A percentile compares a stretch with the other conserved stretches of the same genome.
Conservation (phyloP, 1,140 invertebrate genomes). For the Rhopalosiphum maidis region DNA sequence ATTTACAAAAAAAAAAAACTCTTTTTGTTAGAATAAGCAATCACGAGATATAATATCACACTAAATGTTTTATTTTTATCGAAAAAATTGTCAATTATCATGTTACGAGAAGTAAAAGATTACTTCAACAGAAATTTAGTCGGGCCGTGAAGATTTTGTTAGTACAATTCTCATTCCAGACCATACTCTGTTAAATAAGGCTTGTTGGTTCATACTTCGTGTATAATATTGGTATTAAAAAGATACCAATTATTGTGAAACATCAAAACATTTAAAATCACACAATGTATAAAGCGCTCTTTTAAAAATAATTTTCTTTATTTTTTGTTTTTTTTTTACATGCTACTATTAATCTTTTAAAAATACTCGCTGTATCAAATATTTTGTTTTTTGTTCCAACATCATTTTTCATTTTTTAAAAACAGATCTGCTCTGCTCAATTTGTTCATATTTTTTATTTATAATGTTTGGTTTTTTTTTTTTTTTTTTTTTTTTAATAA, state of each 20-base stretch:
- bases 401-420: not conserved
- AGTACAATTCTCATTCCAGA: not conserved
- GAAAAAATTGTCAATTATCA: slow-evolving; percentile 22
- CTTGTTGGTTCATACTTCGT: slow-evolving; percentile 9
- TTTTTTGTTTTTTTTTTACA: not conserved
- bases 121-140: not conserved
- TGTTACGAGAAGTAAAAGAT: not conserved
- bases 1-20: not conserved
- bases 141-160: not conserved
- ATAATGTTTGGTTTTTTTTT: not conserved
- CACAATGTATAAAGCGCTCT: not conserved
- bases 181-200: not conserved
- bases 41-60: not conserved
- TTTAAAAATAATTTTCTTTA: not conserved
- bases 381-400: not conserved
- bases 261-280: not conserved
- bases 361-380: not conserved
- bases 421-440: slow-evolving; percentile 53
- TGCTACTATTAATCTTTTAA: not conserved
- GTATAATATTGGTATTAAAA: not conserved
- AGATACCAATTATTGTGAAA: not conserved
- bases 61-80: not conserved
- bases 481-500: not conserved
- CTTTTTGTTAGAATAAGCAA: not conserved
- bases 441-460: slow-evolving; percentile 38